Conservation (phyloP, 2,888 invertebrate genomes). For the Poecilobothrus nobilitatus region DNA sequence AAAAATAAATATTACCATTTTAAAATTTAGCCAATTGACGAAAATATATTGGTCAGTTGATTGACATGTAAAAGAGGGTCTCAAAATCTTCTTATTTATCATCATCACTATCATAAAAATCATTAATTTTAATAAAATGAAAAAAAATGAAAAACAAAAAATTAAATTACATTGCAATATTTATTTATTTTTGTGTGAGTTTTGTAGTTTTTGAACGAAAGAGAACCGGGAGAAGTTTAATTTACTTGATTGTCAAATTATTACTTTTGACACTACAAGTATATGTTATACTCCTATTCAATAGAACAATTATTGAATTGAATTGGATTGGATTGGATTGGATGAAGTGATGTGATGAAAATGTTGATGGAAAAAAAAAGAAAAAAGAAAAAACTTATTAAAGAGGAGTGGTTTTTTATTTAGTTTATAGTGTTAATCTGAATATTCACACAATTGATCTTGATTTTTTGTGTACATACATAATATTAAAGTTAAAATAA, state of each 20-base stretch:
- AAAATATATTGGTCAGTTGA: not conserved
- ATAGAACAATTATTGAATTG: too few species aligned
- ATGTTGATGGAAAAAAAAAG: not conserved
- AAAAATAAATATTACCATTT: not conserved
- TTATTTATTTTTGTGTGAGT: not conserved
- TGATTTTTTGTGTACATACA: not conserved
- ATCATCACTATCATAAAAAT: not conserved
- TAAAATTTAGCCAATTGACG: not conserved
- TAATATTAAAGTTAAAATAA: not conserved
- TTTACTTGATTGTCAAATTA: slow-evolving; percentile 3
- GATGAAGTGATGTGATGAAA: not conserved
- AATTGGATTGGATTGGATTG: not conserved
- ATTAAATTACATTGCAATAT: not conserved
- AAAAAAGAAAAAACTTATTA: not conserved
- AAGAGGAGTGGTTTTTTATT: not conserved
- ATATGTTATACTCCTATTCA: too few species aligned
- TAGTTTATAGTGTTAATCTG: not conserved
- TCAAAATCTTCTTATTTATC: not conserved
- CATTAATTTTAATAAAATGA: not conserved
- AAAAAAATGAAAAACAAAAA: too few species aligned
- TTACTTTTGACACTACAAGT: not conserved
- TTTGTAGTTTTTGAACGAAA: too few species aligned
- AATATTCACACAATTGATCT: not conserved
- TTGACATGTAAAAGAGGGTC: not conserved
- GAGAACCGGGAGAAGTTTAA: not conserved